Evolutionary conservation across 2,797 vertebrate species (phyloP), one percentile per base, ranked within the genome.

Genomic region (Alectoris magna): DNA sequence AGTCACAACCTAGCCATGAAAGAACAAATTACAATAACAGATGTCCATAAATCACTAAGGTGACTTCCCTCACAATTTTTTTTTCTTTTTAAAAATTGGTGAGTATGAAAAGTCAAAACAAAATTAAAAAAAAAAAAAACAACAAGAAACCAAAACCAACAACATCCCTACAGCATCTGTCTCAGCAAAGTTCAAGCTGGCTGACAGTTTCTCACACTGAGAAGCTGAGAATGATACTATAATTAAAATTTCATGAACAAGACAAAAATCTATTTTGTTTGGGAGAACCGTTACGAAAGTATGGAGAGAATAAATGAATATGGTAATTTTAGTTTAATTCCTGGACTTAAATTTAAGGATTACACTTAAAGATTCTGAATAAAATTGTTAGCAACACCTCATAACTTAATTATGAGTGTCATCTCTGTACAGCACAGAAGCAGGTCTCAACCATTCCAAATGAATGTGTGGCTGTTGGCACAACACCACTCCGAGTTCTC

Each of bases 241-340:
- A 95, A 95, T 95, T 95, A 94, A 96, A 96, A 94, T 95, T 94
- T 96, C 82, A 95, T 94, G 88, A 94, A 83, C 76, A 87, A 91
- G 68, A 87, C 79, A 93, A 96, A 95, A 94, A 95, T 79, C 76
- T 95, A 90, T 88, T 92, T 95, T 93, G 88, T 94, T 95, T 91
- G 53, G 43, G 48, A 94, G 85, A 95, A 90, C 34, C 48, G 73
- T 46, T 88, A 85, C 27, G 17, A 83, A 95, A 91, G 90, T 95
- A 85, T 67, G 93, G 26, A 81, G 62, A 72, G 27, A 87, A 91
- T 80, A 92, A 81, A 16, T 7, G 72, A 94, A 90, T 84, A 87
- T 89, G 68, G 38, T 71, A 86, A 91, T 94, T 94, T 86, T 49
- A 64, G 53, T 74, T 90, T 91, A 41, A 81, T 92, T 58, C 51